phyloP scores from a whole-genome alignment of 2,797 vertebrate species.

The Diplodus puntazzo region DNA sequence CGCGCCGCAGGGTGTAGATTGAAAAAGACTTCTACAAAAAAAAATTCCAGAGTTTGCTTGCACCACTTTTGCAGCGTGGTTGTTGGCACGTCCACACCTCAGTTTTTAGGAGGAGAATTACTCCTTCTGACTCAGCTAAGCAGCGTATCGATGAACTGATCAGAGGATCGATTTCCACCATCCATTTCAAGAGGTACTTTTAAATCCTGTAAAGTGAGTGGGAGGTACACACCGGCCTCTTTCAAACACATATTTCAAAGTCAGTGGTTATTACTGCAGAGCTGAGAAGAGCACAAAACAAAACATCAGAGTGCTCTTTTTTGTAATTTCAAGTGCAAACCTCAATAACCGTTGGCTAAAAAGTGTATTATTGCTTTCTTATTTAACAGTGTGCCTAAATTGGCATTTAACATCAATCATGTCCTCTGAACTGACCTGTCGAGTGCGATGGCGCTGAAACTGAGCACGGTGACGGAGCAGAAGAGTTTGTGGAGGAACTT shows the following conservation, averaged over 20 bases:
- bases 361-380: not conserved
- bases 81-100: not conserved
- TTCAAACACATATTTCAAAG: constrained; percentile 48
- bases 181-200: constrained; percentile 28
- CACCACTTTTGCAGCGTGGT: not conserved
- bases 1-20: constrained; percentile 27
- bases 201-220: constrained; percentile 38
- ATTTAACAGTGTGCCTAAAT: not conserved
- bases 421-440: constrained; percentile 90
- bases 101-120: constrained; percentile 12
- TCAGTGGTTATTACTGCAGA: constrained; percentile 8
- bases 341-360: constrained; percentile 7
- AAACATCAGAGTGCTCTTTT: constrained; percentile 18
- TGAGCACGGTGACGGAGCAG: constrained; percentile 96
- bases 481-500: constrained; percentile 98
- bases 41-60: constrained; percentile 7
- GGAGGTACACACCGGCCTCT: constrained; percentile 23
- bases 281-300: constrained; percentile 14
- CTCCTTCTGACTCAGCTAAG: constrained; percentile 1
- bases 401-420: not conserved
- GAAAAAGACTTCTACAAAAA: constrained; percentile 31
- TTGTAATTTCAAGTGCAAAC: constrained; percentile 15
- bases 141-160: constrained; percentile 30
- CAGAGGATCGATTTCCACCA: constrained; percentile 13
- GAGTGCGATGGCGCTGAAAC: constrained; percentile 95